Percentiles rank a stretch among this genome's conserved stretches.
Conservation (phyloP, 2,888 invertebrate species). For the Melinaea menophilus region DNA sequence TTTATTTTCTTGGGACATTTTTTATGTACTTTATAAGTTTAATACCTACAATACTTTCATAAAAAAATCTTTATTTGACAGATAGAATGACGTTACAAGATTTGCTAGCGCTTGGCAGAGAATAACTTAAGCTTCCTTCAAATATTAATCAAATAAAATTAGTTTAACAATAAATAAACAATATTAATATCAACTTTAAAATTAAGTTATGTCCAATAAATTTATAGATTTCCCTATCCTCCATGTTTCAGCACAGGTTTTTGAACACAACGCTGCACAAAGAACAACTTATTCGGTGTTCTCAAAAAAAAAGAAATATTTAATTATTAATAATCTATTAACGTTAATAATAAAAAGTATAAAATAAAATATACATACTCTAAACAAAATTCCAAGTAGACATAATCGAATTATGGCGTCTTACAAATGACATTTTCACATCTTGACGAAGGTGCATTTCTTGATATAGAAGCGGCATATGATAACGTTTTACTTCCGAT, state of each 20-base stretch:
- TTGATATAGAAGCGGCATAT: no score
- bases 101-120: no score
- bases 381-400: constrained; percentile 59
- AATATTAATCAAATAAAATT: constrained; percentile 15
- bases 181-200: background rate
- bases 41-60: no score
- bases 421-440: constrained; percentile 66
- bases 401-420: constrained; percentile 61
- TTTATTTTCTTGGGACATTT: constrained; percentile 11
- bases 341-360: background rate
- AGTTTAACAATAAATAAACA: background rate
- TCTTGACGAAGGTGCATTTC: constrained; percentile 63
- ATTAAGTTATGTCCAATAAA: constrained; percentile 47
- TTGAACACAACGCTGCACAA: constrained; percentile 65
- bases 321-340: constrained; percentile 1
- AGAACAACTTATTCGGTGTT: constrained; percentile 57
- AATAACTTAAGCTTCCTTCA: background rate
- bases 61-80: constrained; percentile 11
- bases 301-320: constrained; percentile 41
- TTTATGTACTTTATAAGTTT: background rate
- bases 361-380: constrained; percentile 51
- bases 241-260: constrained; percentile 59
- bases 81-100: no score
- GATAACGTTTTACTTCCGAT: no score
- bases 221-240: constrained; percentile 48